A percentile compares a stretch with the other conserved stretches of the same genome.
Evolutionary conservation across 2,797 vertebrate genomes (phyloP).

Genomic region (Clarias laeviceps): DNA sequence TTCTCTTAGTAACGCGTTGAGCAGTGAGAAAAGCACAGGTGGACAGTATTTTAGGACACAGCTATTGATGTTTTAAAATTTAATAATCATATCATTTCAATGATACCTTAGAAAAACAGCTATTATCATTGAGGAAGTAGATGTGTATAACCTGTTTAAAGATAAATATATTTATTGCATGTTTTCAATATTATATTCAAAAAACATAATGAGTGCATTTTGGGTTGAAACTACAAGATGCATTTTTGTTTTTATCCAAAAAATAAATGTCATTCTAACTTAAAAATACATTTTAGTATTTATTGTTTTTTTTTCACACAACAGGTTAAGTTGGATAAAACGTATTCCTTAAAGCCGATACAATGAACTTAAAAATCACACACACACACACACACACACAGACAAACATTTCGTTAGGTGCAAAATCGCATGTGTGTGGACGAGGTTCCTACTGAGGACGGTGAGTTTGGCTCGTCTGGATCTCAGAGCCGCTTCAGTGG

Average conservation of each 20-base stretch:
- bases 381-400: background rate
- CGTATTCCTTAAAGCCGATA: background rate
- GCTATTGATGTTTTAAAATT: background rate
- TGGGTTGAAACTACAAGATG: background rate
- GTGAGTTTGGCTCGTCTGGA: conserved; percentile 90
- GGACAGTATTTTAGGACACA: background rate
- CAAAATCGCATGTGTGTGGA: background rate
- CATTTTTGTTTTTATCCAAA: background rate
- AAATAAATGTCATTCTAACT: background rate
- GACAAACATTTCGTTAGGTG: background rate
- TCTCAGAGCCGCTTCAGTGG: conserved; percentile 90
- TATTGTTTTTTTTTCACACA: background rate
- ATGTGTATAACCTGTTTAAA: background rate
- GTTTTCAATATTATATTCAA: too few relatives aligned
- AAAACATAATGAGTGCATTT: background rate
- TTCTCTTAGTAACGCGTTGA: background rate
- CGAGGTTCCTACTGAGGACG: conserved; percentile 83
- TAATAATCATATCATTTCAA: background rate
- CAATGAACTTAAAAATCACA: background rate
- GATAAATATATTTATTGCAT: background rate
- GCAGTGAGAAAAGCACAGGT: background rate
- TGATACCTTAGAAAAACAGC: background rate
- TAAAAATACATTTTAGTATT: background rate
- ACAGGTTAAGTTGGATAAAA: background rate
- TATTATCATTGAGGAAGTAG: background rate